Evolutionary conservation across 2,888 invertebrate genomes (phyloP).

Genomic region (Cantharis lateralis): DNA sequence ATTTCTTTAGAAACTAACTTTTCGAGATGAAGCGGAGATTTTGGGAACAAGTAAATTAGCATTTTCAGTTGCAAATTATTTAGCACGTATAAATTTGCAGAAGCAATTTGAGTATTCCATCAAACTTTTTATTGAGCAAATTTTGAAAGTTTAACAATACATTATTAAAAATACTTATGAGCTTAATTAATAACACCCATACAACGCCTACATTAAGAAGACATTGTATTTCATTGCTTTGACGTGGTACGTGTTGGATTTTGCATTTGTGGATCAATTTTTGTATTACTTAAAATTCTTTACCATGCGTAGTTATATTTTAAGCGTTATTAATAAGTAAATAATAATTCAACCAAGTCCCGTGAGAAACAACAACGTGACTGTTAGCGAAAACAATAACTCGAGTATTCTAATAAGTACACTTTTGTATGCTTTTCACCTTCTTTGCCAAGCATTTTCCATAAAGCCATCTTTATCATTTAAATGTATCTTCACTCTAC

Average conservation of each 20-base stretch:
- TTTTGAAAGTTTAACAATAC: background rate
- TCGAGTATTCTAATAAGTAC: conserved; percentile 56
- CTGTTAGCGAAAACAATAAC: conserved; percentile 54
- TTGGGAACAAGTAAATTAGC: background rate
- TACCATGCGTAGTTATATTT: conserved; percentile 17
- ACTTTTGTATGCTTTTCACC: conserved; percentile 45
- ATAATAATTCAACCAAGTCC: conserved; percentile 38
- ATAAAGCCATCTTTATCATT: conserved; percentile 33
- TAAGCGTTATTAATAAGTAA: conserved; percentile 28
- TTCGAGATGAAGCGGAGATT: background rate
- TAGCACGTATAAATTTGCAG: background rate
- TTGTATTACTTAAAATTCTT: conserved; percentile 14
- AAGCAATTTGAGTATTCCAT: background rate
- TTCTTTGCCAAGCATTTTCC: conserved; percentile 28
- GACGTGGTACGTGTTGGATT: conserved; percentile 6
- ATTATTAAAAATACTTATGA: background rate
- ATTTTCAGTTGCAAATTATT: background rate
- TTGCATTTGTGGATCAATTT: conserved; percentile 20
- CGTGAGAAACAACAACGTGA: conserved; percentile 58
- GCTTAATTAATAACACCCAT: background rate
- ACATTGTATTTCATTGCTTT: background rate
- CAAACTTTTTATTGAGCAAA: too few relatives aligned
- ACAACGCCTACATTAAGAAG: background rate
- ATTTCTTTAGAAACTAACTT: too few relatives aligned
- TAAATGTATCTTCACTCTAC: conserved; percentile 36